Base-by-base conservation (phyloP, 2,888 invertebrate genomes). In the Ophraella communa region DNA sequence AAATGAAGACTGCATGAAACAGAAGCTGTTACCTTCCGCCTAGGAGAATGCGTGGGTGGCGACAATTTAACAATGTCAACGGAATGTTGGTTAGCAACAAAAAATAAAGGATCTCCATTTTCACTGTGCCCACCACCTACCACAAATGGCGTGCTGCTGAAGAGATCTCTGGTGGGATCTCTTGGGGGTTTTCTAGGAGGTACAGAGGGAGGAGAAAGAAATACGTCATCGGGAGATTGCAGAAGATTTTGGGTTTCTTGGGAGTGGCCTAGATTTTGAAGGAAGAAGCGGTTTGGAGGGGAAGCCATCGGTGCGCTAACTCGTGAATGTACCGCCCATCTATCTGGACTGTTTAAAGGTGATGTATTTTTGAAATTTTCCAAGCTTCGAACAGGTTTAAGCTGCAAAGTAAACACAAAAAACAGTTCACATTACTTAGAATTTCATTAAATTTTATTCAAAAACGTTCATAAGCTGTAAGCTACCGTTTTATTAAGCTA, bases 321-420 rank as follows among this genome's bases (percentile, higher is more conserved):
- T 24, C 73, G 66, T 17, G 71, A 44, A 49, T 72, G 69, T 70
- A 77, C 78, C 42, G 75, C 69, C 79, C 80, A 79, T 62, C 78
- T 76, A 45, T 79, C 80, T 27, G 80, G 79, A 68, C 79, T 80
- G 54, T 75, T 66, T 11, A 76, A 69, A 4, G 75, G 74, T 23
- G 78, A 73, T 68, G 77, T 69, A 73, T 80, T 79, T 76, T 81
- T 81, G 79, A 86, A 86, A 81, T 85, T 86, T 81, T 87, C 87
- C 81, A 87, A 83, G 80, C 87, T 87, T 77, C 87, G 83, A 66
- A 86, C 86, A 73, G 87, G 87, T 80, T 87, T 87, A 80, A 87
- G 81, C 87, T 87, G 85, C 74, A 84, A 84, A 71, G 51, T 58
- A 65, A 65, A 60, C 35, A 57, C 23, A 54, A 54, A 60, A 39